These are phyloP conservation scores for Ageneiosus marmoratus DNA, from an alignment of 2,113 vertebrate genomes.

Conservation along the genomic window DNA sequence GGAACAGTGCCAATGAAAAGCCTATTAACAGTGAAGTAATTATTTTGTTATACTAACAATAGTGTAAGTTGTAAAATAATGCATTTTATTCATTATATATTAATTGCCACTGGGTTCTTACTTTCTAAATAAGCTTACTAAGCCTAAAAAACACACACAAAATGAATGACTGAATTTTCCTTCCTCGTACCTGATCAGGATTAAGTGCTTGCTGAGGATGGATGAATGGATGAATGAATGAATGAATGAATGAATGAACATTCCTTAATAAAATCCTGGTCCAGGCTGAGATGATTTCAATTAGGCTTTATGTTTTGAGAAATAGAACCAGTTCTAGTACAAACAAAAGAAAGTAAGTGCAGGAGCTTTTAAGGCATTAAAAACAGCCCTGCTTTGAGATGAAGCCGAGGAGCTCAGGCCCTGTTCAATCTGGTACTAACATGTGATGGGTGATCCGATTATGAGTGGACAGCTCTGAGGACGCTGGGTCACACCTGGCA, in stretches of 20 bases:
- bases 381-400: background rate
- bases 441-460: no score
- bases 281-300: background rate
- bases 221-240: no score
- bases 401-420: background rate
- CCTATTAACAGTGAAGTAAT: background rate
- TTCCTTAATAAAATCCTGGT: background rate
- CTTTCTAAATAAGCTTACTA: background rate
- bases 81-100: background rate
- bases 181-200: background rate
- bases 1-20: background rate
- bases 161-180: background rate
- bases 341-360: background rate
- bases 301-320: background rate
- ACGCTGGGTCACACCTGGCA: no score
- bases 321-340: background rate
- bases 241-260: background rate
- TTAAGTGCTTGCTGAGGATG: background rate
- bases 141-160: background rate
- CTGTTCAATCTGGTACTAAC: no score
- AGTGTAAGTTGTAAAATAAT: slow-evolving; percentile 1
- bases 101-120: background rate
- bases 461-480: no score
- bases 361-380: background rate
- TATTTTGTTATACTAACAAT: background rate